Percentiles rank a stretch among this genome's conserved stretches.
Evolutionary conservation across 2,113 vertebrate species (phyloP).

Genomic region (Toxotes jaculatrix): DNA sequence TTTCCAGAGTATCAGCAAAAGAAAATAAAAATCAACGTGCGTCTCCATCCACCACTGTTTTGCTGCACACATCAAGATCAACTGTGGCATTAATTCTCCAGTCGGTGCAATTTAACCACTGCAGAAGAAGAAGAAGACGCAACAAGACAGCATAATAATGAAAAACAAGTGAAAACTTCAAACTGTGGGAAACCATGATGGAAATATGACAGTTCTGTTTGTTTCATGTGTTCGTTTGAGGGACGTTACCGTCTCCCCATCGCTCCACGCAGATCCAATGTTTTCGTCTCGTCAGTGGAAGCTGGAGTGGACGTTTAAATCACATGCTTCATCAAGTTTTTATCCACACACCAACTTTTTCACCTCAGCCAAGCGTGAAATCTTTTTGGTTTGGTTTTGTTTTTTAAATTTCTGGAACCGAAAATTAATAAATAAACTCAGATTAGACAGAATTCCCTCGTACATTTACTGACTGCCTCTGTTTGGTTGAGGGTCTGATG

Average conservation of each 20-base stretch:
- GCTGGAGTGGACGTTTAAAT: background rate
- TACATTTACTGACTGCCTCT: background rate
- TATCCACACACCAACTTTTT: no score
- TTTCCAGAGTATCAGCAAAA: background rate
- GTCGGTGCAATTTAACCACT: background rate
- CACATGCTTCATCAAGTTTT: background rate
- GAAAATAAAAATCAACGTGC: background rate
- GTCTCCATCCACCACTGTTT: background rate
- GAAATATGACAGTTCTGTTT: background rate
- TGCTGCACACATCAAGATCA: background rate
- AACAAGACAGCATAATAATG: no score
- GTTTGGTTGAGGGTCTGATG: background rate
- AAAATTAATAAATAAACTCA: background rate
- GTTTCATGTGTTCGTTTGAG: background rate
- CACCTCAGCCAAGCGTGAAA: no score
- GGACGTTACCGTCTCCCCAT: background rate
- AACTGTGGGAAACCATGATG: background rate
- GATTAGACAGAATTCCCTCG: background rate
- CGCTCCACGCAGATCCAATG: background rate
- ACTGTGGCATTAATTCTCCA: background rate
- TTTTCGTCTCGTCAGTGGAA: background rate
- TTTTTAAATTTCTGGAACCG: no score
- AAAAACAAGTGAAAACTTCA: background rate
- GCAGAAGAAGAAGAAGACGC: background rate
- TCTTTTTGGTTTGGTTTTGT: no score